Percentiles rank a stretch among this genome's conserved stretches.
phyloP scores from a whole-genome alignment of 1,140 invertebrate genomes.

The Nomia melanderi region DNA sequence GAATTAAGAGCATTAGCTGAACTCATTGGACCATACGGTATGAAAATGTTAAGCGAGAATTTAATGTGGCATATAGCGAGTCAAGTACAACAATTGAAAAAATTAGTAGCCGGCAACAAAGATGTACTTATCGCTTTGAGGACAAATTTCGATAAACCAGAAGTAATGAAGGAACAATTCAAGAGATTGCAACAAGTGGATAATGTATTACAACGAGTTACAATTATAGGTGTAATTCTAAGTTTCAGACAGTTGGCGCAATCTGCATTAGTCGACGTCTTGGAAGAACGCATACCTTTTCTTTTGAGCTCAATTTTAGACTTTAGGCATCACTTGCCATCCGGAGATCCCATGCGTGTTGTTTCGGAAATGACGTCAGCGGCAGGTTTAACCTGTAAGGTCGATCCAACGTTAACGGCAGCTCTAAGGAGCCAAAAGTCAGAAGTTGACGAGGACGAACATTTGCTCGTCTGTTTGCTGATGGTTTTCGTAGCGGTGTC shows the following conservation, averaged over 20 bases:
- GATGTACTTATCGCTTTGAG: conserved; percentile 93
- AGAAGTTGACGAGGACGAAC: conserved; percentile 95
- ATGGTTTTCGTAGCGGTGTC: conserved; percentile 99
- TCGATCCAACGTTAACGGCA: conserved; percentile 96
- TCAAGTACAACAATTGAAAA: conserved; percentile 98
- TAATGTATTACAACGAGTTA: conserved; percentile 97
- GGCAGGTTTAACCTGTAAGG: conserved; percentile 94
- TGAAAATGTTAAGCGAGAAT: conserved; percentile 97
- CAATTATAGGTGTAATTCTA: conserved; percentile 98
- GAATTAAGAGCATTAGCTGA: conserved; percentile 98
- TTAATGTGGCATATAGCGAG: conserved; percentile 99
- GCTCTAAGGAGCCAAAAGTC: conserved; percentile 93
- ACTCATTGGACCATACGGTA: conserved; percentile 98
- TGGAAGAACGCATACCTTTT: conserved; percentile 98
- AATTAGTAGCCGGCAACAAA: conserved; percentile 95
- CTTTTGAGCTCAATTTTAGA: conserved; percentile 96
- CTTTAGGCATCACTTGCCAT: conserved; percentile 95
- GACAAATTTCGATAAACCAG: conserved; percentile 94
- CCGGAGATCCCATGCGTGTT: conserved; percentile 94
- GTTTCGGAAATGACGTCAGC: conserved; percentile 98
- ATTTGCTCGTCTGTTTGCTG: conserved; percentile 95
- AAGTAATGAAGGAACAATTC: conserved; percentile 99
- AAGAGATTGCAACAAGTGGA: conserved; percentile 95
- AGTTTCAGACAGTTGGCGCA: conserved; percentile 97
- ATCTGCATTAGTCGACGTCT: conserved; percentile 95